Percentiles rank a stretch among this genome's conserved stretches.
phyloP scores from a whole-genome alignment of 1,140 invertebrate species.

The Psix sp. region DNA sequence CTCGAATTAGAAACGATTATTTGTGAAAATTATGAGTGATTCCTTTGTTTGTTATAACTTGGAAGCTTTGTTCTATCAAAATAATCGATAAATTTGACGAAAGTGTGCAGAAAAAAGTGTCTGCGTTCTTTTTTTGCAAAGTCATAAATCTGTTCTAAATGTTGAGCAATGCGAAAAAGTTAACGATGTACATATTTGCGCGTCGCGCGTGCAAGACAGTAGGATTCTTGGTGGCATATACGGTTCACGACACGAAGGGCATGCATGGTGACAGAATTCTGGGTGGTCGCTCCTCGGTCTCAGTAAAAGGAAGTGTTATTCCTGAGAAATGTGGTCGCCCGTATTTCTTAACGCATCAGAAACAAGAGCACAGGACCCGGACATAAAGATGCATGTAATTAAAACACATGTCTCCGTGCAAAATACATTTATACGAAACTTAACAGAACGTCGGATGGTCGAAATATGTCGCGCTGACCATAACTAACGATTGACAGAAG shows the following conservation, averaged over 20 bases:
- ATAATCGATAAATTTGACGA: conserved; percentile 10
- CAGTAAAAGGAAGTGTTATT: conserved; percentile 68
- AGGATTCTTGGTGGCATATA: conserved; percentile 25
- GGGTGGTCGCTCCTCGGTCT: conserved; percentile 71
- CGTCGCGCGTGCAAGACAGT: conserved; percentile 24
- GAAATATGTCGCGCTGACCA: conserved; percentile 48
- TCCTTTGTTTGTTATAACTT: conserved; percentile 6
- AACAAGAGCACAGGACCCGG: conserved; percentile 52
- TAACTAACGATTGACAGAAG: conserved; percentile 52
- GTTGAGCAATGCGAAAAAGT: conserved; percentile 39
- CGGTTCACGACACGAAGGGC: conserved; percentile 45
- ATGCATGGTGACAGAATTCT: conserved; percentile 73
- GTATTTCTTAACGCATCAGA: conserved; percentile 70
- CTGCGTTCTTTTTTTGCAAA: conserved; percentile 4
- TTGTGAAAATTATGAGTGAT: conserved; percentile 16
- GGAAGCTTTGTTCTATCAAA: not conserved
- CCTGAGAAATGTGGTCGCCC: conserved; percentile 65
- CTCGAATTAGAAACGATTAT: conserved; percentile 43
- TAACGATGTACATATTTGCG: conserved; percentile 54
- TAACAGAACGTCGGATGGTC: conserved; percentile 15
- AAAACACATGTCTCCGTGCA: conserved; percentile 26
- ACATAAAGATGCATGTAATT: conserved; percentile 39
- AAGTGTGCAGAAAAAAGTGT: conserved; percentile 4
- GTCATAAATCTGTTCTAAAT: conserved; percentile 36
- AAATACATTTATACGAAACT: conserved; percentile 30